Evolutionary conservation across 2,888 invertebrate species (phyloP).

Genomic region (Calliopum simillimum): DNA sequence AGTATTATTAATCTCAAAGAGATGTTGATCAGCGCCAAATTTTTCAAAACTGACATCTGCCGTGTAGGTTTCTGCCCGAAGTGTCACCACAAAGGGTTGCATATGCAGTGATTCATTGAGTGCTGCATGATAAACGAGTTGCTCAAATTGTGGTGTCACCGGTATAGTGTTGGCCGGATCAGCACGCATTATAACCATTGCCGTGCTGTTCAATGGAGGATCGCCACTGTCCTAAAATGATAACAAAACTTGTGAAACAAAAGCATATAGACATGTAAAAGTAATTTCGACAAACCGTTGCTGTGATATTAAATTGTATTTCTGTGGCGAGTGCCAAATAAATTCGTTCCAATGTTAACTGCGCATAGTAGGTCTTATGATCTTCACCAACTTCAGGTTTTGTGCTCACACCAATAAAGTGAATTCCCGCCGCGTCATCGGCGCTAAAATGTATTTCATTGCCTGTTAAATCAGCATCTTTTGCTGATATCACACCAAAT

Average conservation of each 20-base stretch:
- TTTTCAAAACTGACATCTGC: constrained; percentile 44
- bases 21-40: constrained; percentile 34
- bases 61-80: constrained; percentile 43
- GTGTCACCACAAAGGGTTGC: constrained; percentile 36
- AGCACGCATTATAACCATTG: constrained; percentile 45
- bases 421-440: constrained; percentile 38
- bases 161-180: constrained; percentile 46
- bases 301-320: constrained; percentile 50
- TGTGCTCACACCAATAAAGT: constrained; percentile 43
- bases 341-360: constrained; percentile 45
- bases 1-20: constrained; percentile 43
- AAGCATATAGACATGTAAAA: not conserved
- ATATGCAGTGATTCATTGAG: constrained; percentile 40
- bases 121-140: constrained; percentile 37
- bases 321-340: constrained; percentile 46
- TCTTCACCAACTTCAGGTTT: constrained; percentile 36
- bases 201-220: constrained; percentile 43
- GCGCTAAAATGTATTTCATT: constrained; percentile 51
- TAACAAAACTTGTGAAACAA: not conserved
- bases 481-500: constrained; percentile 50
- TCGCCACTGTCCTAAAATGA: constrained; percentile 49
- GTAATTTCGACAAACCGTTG: constrained; percentile 46
- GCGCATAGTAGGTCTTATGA: constrained; percentile 48
- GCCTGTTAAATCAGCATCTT: constrained; percentile 50
- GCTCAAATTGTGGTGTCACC: constrained; percentile 45